Percentiles rank a stretch among this genome's conserved stretches.
Evolutionary conservation across 2,113 vertebrate species (phyloP).

Genomic region (Colinus virginianus): DNA sequence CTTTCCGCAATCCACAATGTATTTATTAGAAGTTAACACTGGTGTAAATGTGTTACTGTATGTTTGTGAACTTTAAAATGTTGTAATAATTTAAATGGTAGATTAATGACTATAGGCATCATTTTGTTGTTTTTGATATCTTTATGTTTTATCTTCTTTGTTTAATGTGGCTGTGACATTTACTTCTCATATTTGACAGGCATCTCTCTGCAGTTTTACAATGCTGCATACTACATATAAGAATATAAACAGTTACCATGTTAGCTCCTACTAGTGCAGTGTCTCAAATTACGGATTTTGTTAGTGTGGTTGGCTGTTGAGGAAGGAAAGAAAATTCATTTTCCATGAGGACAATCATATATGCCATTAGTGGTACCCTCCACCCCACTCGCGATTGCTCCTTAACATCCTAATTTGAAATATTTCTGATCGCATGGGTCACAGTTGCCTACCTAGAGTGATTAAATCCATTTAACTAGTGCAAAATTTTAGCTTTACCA

Average conservation of each 20-base stretch:
- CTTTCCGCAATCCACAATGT: neutral
- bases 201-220: neutral
- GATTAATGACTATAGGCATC: neutral
- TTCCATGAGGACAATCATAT: neutral
- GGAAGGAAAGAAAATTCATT: neutral
- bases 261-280: neutral
- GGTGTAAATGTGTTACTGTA: neutral
- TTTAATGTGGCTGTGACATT: neutral
- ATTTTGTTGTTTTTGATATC: neutral
- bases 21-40: constrained; percentile 1
- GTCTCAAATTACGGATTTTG: neutral
- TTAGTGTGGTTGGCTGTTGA: neutral
- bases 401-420: neutral
- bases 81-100: neutral
- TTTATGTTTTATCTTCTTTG: neutral
- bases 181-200: neutral
- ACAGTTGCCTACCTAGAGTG: neutral
- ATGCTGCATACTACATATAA: neutral
- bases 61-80: constrained; percentile 12
- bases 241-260: constrained; percentile 23
- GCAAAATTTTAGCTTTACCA: neutral
- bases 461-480: neutral
- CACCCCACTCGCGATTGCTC: neutral
- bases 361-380: neutral
- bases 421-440: neutral